Percentiles rank a stretch among this genome's conserved stretches.
Evolutionary conservation across 2,888 invertebrate species (phyloP).

Genomic region (Lochmaea capreae): DNA sequence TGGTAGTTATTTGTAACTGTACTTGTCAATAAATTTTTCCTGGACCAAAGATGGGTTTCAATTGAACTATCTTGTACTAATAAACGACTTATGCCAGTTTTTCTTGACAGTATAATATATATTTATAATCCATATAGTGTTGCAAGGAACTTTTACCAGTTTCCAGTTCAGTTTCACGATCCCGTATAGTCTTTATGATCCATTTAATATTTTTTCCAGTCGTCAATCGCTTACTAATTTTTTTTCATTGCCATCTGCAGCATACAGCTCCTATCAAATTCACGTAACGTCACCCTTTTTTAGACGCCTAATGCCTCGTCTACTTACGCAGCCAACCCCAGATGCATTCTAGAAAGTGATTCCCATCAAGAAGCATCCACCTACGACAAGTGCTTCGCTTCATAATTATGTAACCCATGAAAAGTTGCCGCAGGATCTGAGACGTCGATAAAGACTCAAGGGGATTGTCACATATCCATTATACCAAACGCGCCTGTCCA

Average conservation of each 20-base stretch:
- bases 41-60: no score
- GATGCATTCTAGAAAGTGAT: constrained; percentile 21
- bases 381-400: constrained; percentile 23
- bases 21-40: no score
- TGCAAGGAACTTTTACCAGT: no score
- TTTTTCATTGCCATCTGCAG: background rate
- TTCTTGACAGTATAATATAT: no score
- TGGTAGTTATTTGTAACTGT: no score
- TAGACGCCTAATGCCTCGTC: constrained; percentile 3
- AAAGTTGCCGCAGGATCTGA: constrained; percentile 17
- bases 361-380: constrained; percentile 25
- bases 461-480: constrained; percentile 40
- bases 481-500: constrained; percentile 43
- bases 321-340: constrained; percentile 3
- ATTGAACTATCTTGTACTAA: no score
- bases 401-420: constrained; percentile 25
- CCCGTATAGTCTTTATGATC: no score
- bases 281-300: constrained; percentile 21
- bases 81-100: no score
- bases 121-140: no score
- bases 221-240: no score
- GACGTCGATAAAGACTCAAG: constrained; percentile 25
- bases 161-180: no score
- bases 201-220: no score
- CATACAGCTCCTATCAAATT: constrained; percentile 13